These are phyloP conservation scores for Globodera rostochiensis DNA, from an alignment of 1,140 invertebrate genomes.

Conservation along the genomic window DNA sequence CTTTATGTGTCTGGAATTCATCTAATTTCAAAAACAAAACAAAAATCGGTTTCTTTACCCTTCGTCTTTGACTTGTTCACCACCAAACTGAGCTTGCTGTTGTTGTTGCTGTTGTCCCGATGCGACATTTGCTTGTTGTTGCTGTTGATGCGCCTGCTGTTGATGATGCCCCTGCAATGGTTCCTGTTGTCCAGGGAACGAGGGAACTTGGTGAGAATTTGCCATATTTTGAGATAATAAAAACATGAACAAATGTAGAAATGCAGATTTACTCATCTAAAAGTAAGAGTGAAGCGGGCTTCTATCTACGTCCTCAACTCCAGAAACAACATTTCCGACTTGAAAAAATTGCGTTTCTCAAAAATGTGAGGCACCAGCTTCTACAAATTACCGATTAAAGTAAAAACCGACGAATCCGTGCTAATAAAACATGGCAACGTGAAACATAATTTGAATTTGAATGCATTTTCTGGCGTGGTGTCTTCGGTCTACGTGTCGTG, in stretches of 20 bases:
- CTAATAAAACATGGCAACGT: too few relatives aligned
- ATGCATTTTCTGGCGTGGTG: neutral
- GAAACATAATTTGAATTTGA: too few relatives aligned
- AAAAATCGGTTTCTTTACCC: constrained; percentile 45
- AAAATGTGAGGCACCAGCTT: too few relatives aligned
- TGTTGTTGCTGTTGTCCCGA: constrained; percentile 27
- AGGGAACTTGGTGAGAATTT: constrained; percentile 35
- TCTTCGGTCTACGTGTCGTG: neutral
- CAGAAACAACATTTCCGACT: too few relatives aligned
- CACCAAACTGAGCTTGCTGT: constrained; percentile 56
- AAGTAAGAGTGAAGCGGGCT: neutral
- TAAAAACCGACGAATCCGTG: too few relatives aligned
- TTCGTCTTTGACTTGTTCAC: constrained; percentile 62
- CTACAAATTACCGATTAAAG: too few relatives aligned
- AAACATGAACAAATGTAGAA: neutral
- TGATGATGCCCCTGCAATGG: constrained; percentile 32
- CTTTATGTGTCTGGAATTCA: constrained; percentile 67
- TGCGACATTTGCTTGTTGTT: constrained; percentile 40
- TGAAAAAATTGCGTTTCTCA: too few relatives aligned
- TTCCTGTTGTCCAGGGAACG: constrained; percentile 42
- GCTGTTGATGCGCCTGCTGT: constrained; percentile 39
- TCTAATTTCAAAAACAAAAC: constrained; percentile 16
- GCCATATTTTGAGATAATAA: neutral
- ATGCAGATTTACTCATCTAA: neutral
- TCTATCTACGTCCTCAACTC: too few relatives aligned